A percentile compares a stretch with the other conserved stretches of the same genome.
phyloP scores from a whole-genome alignment of 1,140 invertebrate genomes.

The Sipha flava region DNA sequence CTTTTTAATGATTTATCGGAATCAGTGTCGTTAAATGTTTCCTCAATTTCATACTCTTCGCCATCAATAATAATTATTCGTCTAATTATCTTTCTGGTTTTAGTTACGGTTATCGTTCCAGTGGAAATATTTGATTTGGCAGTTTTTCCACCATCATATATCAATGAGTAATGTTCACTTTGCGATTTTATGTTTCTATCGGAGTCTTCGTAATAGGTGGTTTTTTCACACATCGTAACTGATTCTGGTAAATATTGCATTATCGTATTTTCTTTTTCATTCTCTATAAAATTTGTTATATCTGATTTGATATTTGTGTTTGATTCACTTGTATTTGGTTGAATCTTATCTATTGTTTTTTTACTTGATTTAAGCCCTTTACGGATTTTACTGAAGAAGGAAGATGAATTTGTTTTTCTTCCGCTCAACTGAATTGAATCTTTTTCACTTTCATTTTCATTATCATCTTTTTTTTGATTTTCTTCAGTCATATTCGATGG shows the following conservation, averaged over 20 bases:
- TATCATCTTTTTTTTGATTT: neutral
- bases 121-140: neutral
- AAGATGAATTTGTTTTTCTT: neutral
- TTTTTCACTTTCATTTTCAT: neutral
- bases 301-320: neutral
- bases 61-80: neutral
- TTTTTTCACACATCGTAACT: no score
- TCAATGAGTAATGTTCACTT: neutral
- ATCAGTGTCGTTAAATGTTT: neutral
- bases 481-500: no score
- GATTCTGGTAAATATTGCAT: neutral
- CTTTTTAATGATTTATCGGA: neutral
- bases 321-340: neutral
- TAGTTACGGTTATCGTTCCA: neutral
- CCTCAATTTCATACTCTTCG: neutral
- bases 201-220: no score
- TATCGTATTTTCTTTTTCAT: neutral
- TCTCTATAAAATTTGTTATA: neutral
- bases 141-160: neutral
- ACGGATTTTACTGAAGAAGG: neutral
- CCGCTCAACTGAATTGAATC: neutral
- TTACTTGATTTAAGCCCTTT: neutral
- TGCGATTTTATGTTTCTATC: no score
- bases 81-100: neutral
- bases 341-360: neutral